Evolutionary conservation across 2,888 invertebrate species (phyloP).

Genomic region (Megaustenia siamemsis): DNA sequence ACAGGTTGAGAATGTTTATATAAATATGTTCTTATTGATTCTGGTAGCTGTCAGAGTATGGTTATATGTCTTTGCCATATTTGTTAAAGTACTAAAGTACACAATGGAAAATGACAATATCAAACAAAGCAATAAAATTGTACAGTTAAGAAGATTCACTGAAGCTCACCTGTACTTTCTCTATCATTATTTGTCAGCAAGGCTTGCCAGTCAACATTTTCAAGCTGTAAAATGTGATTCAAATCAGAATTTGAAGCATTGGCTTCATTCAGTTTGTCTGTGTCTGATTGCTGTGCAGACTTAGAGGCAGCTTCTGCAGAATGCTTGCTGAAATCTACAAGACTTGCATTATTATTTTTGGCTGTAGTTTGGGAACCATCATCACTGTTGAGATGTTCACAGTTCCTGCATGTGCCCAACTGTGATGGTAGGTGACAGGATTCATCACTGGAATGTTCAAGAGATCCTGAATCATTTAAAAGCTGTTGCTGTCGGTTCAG

Average conservation of each 20-base stretch:
- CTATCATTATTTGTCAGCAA: slow-evolving; percentile 14
- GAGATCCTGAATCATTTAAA: background rate
- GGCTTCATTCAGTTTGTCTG: background rate
- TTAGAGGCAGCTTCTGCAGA: background rate
- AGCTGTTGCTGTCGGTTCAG: slow-evolving; percentile 46
- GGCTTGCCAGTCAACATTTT: slow-evolving; percentile 42
- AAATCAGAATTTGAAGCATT: slow-evolving; percentile 2
- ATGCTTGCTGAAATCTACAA: background rate
- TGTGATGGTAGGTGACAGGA: background rate
- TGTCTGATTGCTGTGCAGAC: background rate
- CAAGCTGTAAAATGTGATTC: background rate
- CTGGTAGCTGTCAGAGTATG: too few species aligned
- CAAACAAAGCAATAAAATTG: too few species aligned
- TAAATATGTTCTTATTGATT: too few species aligned
- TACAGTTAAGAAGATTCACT: too few species aligned
- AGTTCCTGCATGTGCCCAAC: too few species aligned
- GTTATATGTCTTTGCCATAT: too few species aligned
- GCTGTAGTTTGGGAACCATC: background rate
- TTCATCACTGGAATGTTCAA: slow-evolving; percentile 21
- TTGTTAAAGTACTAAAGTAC: too few species aligned
- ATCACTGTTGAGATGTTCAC: background rate
- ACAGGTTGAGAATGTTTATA: too few species aligned
- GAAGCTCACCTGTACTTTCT: slow-evolving; percentile 3
- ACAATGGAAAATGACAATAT: too few species aligned
- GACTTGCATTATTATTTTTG: background rate